Evolutionary conservation across 2,888 invertebrate genomes (phyloP).

Genomic region (Microplitis deprimator): DNA sequence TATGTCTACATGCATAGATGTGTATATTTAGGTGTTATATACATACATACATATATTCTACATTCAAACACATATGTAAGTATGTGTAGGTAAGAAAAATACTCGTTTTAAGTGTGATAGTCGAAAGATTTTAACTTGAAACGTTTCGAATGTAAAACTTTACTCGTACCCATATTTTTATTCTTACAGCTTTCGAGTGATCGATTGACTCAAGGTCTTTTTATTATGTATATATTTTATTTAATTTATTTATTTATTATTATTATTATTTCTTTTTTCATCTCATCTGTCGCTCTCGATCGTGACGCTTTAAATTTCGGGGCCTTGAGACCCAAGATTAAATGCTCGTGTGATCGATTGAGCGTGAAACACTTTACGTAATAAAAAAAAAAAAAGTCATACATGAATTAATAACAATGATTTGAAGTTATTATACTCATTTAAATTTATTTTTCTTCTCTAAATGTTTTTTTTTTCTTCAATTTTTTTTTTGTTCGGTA

Average conservation of each 20-base stretch:
- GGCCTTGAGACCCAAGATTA: slow-evolving; percentile 31
- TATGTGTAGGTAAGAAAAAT: background rate
- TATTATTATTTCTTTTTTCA: background rate
- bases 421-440: slow-evolving; percentile 2
- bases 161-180: slow-evolving; percentile 24
- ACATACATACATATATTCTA: background rate
- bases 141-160: slow-evolving; percentile 9
- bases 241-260: background rate
- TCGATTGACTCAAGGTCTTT: slow-evolving; percentile 15
- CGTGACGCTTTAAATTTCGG: slow-evolving; percentile 21
- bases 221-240: background rate
- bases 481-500: background rate
- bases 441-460: too few species aligned
- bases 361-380: slow-evolving; percentile 34
- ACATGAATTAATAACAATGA: background rate
- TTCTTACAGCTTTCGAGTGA: slow-evolving; percentile 4
- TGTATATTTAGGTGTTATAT: slow-evolving; percentile 25
- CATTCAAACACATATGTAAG: slow-evolving; percentile 2
- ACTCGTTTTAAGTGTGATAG: slow-evolving; percentile 9
- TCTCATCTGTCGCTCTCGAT: slow-evolving; percentile 6
- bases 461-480: too few species aligned
- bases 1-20: slow-evolving; percentile 21
- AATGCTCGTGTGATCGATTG: slow-evolving; percentile 37
- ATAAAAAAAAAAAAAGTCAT: slow-evolving; percentile 5
- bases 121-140: slow-evolving; percentile 19